Base-by-base conservation (phyloP, 2,797 vertebrate genomes). In the Pangasius krempfi region DNA sequence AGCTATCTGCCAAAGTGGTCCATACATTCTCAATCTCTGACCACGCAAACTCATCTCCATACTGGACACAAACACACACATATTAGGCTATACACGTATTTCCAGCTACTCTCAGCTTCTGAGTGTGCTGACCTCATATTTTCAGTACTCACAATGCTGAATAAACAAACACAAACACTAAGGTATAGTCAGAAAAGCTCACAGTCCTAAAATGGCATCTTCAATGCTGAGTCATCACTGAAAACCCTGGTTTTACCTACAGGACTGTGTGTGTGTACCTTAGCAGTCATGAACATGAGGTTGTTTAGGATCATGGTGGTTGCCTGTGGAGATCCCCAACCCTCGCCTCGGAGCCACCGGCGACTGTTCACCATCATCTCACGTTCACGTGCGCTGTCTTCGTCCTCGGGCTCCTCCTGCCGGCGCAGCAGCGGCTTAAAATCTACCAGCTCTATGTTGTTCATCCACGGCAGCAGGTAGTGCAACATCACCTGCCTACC, bases 231-330 rank as follows among this genome's bases (percentile, higher is more conserved):
- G 18, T 27, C n/a, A 14, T 44, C 10, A 62, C 0, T 66, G 9
- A 80, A 86, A 66, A 37, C 3, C 44, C 52, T 33, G 10, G 30
- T 16, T 33, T 12, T 44, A 37, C n/a, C 44, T 8, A 52, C 47
- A 52, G 14, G 33, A 33, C 30, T 4, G 64, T n/a, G 33, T 50
- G 33, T 50, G 40, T 27, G 62, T 60, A 99, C 99, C 98, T 99
- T 99, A 20, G 99, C 98, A 0, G 99, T 99, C 97, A 99, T 99
- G 93, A 99, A 99, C 97, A 99, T 98, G 70, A 99, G 97, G 91
- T 99, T 99, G 95, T 99, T 99, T 91, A 99, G 95, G 95, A 99
- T 98, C 98, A 99, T 98, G 84, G 97, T 96, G 33, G 99, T 99
- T 87, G 98, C 99, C 68, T 98, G 98, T 0, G 98, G 98, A 5